Conservation (phyloP, 2,113 vertebrate species). For the Calyptomena viridis region DNA sequence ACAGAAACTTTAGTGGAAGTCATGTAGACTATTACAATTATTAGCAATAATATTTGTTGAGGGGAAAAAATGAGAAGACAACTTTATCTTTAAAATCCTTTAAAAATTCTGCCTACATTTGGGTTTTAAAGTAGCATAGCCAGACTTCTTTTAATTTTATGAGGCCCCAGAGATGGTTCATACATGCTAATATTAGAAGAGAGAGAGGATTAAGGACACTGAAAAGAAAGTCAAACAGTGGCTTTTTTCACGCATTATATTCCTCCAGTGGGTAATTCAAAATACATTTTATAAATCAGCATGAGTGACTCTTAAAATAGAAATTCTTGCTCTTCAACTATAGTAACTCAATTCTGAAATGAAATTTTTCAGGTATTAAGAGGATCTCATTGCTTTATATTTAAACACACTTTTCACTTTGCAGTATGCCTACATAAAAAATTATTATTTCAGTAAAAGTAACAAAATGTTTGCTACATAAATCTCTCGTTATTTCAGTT, state of each 20-base stretch:
- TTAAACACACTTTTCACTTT: background rate
- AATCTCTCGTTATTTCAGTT: background rate
- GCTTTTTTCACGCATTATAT: background rate
- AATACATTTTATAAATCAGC: background rate
- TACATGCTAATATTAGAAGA: conserved; percentile 32
- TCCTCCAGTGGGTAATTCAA: background rate
- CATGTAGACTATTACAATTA: background rate
- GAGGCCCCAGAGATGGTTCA: background rate
- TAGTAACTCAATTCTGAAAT: background rate
- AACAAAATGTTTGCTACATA: background rate
- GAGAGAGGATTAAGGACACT: background rate
- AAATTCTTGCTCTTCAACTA: background rate
- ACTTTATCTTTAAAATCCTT: background rate
- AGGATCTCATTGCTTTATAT: background rate
- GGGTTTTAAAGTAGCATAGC: background rate
- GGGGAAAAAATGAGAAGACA: background rate
- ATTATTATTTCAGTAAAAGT: background rate
- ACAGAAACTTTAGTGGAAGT: background rate
- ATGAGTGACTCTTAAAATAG: background rate
- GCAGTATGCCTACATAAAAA: background rate
- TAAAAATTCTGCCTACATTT: background rate
- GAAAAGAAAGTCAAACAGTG: background rate
- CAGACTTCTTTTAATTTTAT: background rate
- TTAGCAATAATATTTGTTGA: background rate
- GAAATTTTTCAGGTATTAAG: background rate